Conservation (phyloP, 1,140 invertebrate species). For the Gyrodactylus bullatarudis region DNA sequence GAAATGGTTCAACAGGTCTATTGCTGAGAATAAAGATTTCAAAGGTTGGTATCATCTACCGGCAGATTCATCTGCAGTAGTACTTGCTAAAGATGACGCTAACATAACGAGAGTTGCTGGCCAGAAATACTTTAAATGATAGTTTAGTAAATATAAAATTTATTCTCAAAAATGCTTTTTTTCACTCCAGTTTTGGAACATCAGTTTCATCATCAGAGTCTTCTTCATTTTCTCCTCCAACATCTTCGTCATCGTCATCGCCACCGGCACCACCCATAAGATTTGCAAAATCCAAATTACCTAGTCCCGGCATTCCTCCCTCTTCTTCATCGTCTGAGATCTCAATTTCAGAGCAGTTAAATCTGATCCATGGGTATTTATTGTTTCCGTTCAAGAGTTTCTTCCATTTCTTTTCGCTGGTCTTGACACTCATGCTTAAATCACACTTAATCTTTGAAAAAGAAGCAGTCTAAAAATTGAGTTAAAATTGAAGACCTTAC, state of each 20-base stretch:
- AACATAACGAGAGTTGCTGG: neutral
- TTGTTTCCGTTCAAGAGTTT: neutral
- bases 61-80: neutral
- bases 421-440: too few relatives aligned
- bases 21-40: neutral
- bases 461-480: too few relatives aligned
- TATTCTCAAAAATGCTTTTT: neutral
- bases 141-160: neutral
- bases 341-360: neutral
- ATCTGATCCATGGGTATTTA: neutral
- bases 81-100: neutral
- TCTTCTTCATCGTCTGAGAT: neutral
- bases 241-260: neutral
- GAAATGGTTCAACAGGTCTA: neutral
- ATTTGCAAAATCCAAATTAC: neutral
- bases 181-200: neutral
- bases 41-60: neutral
- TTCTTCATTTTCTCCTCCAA: neutral
- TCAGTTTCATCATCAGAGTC: neutral
- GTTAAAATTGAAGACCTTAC: too few relatives aligned
- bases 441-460: too few relatives aligned
- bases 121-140: neutral
- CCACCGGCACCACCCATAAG: neutral
- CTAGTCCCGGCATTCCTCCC: neutral
- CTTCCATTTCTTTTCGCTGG: neutral